Base-by-base conservation (phyloP, 2,888 invertebrate genomes). In the Euplagia quadripunctaria region DNA sequence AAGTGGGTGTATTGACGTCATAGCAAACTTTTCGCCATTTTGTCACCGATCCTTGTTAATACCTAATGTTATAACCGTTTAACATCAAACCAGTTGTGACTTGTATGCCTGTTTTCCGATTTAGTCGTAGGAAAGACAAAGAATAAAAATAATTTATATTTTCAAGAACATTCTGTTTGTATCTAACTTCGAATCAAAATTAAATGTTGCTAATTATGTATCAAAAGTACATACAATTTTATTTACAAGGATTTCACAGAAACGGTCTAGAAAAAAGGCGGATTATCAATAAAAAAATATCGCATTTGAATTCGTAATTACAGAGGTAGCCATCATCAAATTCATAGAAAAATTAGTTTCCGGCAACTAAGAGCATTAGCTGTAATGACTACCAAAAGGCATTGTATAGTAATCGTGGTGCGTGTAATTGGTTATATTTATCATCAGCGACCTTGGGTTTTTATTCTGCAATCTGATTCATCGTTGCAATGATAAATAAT, bases 371-470 rank as follows among this genome's bases (percentile, higher is more conserved):
- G 81, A 82, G 81, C 83, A 86, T 86, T 88, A 88, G 77, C 72
- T 72, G 75, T 82, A 85, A 86, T 86, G 73, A 74, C 51, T 68
- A 72, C 74, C 70, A 81, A 74, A 80, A 79, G 74, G 75, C 82
- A 84, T 87, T 89, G 86, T 87, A 82, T 77, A 79, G 79, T 77
- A 82, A 82, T 82, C 86, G 83, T 75, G 75, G 79, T 88, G 87
- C 91, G 85, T 90, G 88, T 89, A 93, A 93, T 92, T 90, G 88
- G 75, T 71, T 64, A 74, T 73, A 76, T 75, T 82, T 83, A 86
- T 84, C 79, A 83, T 68, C 49, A 52, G 8, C 70, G 82, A 83
- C 87, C 89, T 88, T 89, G 84, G 70, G 73, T 79, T 81, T 80
- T 73, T 82, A 80, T 71, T 31, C 70, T 74, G 70, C 73, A 71